Evolutionary conservation across 2,113 vertebrate genomes (phyloP), one percentile per base, ranked within the genome.

Genomic region (Pycnonotus jocosus): DNA sequence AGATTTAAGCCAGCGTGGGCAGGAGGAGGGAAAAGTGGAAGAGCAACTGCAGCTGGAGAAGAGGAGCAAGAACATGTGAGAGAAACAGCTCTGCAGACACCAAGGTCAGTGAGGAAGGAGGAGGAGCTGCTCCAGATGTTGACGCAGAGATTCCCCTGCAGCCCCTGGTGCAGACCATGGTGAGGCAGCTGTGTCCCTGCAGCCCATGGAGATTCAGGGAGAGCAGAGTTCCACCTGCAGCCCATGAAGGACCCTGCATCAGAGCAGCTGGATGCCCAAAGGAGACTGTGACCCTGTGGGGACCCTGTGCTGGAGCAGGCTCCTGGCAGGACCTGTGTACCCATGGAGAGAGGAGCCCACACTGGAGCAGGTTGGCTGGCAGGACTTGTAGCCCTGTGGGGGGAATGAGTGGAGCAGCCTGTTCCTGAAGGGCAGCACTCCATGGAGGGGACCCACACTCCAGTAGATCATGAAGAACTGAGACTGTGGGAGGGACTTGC

Each of bases 361-460:
- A 5, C 7, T 37, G 56, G 64, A 64, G 64, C 56, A 77, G 71
- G 48, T 8, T 44, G 35, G 45, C 54, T 50, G 48, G 31, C 42
- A 92, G 27, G 42, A 66, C 60, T 6, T 14, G 20, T 2, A 20
- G 8, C 42, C 7, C 35, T 11, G 7, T 20, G 42, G 6, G 23
- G 35, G 16, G 5, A 50, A 1, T 13, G 27, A 27, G 3, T 20
- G n/a, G 45, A 74, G 54, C 47, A 69, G 11, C 16, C 54, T 68
- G 22, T 8, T 56, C 47, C 35, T 56, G 54, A 30, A 44, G 16
- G 9, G n/a, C 61, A 42, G n/a, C 60, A 24, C 7, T 27, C 47
- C 3, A 0, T 13, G 31, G 33, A 42, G 1, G 2, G 10, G 7
- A 50, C 5, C 20, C 7, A 16, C 5, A 2, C 6, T 35, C 24